Conservation (phyloP, 2,888 invertebrate genomes). For the Perizoma flavofasciatum region DNA sequence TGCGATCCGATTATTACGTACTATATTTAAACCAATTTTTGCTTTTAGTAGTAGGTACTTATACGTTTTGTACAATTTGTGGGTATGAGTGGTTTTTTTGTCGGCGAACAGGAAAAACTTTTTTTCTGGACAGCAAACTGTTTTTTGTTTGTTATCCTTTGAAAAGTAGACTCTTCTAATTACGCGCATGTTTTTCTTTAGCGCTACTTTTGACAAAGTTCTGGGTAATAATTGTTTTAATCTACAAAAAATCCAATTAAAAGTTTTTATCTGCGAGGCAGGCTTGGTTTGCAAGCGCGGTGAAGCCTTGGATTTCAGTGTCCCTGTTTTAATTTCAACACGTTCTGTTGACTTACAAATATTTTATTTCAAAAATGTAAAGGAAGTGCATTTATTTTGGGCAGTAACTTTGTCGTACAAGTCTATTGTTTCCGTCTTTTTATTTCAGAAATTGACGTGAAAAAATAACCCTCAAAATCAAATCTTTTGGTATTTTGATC, state of each 20-base stretch:
- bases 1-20: no score
- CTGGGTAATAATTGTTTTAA: conserved; percentile 70
- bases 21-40: no score
- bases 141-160: conserved; percentile 1
- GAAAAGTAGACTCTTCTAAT: conserved; percentile 25
- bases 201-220: conserved; percentile 58
- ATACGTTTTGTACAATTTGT: no score
- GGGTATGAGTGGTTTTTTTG: no score
- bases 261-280: conserved; percentile 70
- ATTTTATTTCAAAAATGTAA: neutral
- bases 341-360: conserved; percentile 32
- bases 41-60: no score
- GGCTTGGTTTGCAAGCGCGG: conserved; percentile 55
- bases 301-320: conserved; percentile 46
- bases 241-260: conserved; percentile 74
- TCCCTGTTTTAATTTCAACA: conserved; percentile 47
- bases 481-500: neutral
- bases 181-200: conserved; percentile 52
- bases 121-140: no score
- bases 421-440: no score
- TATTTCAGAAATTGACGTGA: no score
- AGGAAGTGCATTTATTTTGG: no score
- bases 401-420: neutral
- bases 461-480: no score
- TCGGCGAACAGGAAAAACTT: no score